Conservation (phyloP, 1,140 invertebrate genomes). For the Pseudomyrmex concolor region DNA sequence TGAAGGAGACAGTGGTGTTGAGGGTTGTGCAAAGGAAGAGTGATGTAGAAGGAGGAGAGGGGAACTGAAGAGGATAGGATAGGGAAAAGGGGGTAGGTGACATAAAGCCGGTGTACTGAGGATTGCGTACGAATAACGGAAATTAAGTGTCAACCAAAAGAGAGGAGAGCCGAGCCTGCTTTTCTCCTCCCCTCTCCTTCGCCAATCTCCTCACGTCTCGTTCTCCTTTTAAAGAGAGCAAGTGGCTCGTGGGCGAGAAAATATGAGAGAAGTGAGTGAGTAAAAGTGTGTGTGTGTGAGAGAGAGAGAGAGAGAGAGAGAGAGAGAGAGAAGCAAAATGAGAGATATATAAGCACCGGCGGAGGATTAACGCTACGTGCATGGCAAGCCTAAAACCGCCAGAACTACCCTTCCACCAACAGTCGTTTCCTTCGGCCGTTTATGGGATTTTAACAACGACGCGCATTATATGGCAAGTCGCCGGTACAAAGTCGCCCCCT, state of each 20-base stretch:
- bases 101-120: slow-evolving; percentile 79
- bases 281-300: not conserved
- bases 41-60: slow-evolving; percentile 48
- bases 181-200: slow-evolving; percentile 54
- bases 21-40: slow-evolving; percentile 65
- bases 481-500: slow-evolving; percentile 41
- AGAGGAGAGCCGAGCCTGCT: slow-evolving; percentile 76
- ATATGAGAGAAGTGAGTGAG: slow-evolving; percentile 18
- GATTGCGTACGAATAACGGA: slow-evolving; percentile 84
- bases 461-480: slow-evolving; percentile 55
- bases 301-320: slow-evolving; percentile 22
- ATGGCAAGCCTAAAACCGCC: slow-evolving; percentile 79
- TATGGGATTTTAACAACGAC: slow-evolving; percentile 79
- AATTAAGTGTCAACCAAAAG: slow-evolving; percentile 86
- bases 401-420: slow-evolving; percentile 56
- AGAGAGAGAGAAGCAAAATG: slow-evolving; percentile 51
- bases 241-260: slow-evolving; percentile 46
- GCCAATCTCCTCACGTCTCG: slow-evolving; percentile 67
- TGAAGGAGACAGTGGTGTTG: slow-evolving; percentile 68
- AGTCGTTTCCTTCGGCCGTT: slow-evolving; percentile 70
- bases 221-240: slow-evolving; percentile 68
- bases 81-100: slow-evolving; percentile 69
- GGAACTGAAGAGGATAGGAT: slow-evolving; percentile 59
- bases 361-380: slow-evolving; percentile 83
- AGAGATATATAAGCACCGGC: slow-evolving; percentile 73